These are phyloP conservation scores for Andrena fulva DNA, from an alignment of 2,888 invertebrate genomes.

Conservation along the genomic window DNA sequence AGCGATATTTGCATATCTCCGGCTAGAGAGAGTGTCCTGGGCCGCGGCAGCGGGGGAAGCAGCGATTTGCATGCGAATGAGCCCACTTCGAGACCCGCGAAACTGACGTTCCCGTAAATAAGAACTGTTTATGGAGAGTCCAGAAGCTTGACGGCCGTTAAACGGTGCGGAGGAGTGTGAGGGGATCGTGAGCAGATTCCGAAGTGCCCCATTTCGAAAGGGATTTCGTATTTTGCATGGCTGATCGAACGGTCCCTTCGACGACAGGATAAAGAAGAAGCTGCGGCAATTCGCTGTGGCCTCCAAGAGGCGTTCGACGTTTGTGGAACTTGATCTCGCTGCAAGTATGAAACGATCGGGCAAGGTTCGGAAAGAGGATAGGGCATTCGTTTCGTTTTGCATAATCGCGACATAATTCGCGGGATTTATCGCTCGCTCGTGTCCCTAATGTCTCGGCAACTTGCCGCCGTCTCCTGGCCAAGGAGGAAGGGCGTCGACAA, in stretches of 20 bases:
- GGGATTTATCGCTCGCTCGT: conserved; percentile 77
- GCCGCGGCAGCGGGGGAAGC: conserved; percentile 55
- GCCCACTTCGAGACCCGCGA: conserved; percentile 70
- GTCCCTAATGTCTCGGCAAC: conserved; percentile 75
- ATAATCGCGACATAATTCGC: conserved; percentile 77
- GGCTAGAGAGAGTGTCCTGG: conserved; percentile 64
- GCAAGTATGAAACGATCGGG: conserved; percentile 17
- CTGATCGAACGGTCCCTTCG: not conserved
- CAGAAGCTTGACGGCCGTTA: conserved; percentile 24
- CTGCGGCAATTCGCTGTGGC: no score
- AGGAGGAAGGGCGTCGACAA: conserved; percentile 73
- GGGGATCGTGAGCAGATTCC: conserved; percentile 38
- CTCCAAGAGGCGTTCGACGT: no score
- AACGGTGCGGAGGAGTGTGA: not conserved
- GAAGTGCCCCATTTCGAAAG: conserved; percentile 28
- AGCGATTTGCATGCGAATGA: conserved; percentile 83
- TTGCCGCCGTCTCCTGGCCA: conserved; percentile 47
- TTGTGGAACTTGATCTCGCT: not conserved
- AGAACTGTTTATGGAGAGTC: conserved; percentile 77
- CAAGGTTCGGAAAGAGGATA: conserved; percentile 15
- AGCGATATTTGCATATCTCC: conserved; percentile 83
- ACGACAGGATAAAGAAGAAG: not conserved
- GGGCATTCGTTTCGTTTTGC: conserved; percentile 66
- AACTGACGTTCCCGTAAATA: conserved; percentile 79
- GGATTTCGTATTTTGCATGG: not conserved